Evolutionary conservation across 2,113 vertebrate species (phyloP), one percentile per base, ranked within the genome.

Genomic region (Nothoprocta perdicaria): DNA sequence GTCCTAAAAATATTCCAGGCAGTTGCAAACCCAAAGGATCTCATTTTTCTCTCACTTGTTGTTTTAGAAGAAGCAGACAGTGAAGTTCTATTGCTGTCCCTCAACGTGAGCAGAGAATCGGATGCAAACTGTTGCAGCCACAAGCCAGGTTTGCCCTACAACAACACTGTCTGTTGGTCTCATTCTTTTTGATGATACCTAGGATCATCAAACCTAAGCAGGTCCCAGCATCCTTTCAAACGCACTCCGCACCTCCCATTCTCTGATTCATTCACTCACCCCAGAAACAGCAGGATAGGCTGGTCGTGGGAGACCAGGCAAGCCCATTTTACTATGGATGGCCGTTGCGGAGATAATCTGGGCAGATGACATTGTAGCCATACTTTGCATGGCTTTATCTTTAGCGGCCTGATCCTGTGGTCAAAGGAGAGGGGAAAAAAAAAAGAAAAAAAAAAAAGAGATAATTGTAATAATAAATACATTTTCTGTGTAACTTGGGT

Each of bases 341-440:
- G 98, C 98, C 12, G 98, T 97, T 95, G 99, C 98, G 12, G 99
- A 99, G 97, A 99, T 98, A 97, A 99, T 99, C 98, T 99, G 99
- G 26, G 99, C 98, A 71, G 99, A 99, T 84, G 99, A 99, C 99
- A 99, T 98, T 95, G 97, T 98, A 95, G 99, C 98, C 98, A 99
- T 99, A 95, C 98, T 99, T 96, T 99, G 99, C 94, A 99, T 98
- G 74, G 98, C 99, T 97, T 99, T 99, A 97, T 99, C 99, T 98
- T 99, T 99, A 96, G 98, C 98, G 93, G 98, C 98, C 98, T 99
- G 99, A 95, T 99, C 99, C 99, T 99, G 80, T 22, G 57, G 85
- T 76, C 74, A 97, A 94, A 80, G 81, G 80, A 43, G 2, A 94
- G 66, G 95, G n/a, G n/a, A n/a, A 72, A 92, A 15, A 91, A 40